Conservation (phyloP, 2,797 vertebrate species). For the Megalops cyprinoides region DNA sequence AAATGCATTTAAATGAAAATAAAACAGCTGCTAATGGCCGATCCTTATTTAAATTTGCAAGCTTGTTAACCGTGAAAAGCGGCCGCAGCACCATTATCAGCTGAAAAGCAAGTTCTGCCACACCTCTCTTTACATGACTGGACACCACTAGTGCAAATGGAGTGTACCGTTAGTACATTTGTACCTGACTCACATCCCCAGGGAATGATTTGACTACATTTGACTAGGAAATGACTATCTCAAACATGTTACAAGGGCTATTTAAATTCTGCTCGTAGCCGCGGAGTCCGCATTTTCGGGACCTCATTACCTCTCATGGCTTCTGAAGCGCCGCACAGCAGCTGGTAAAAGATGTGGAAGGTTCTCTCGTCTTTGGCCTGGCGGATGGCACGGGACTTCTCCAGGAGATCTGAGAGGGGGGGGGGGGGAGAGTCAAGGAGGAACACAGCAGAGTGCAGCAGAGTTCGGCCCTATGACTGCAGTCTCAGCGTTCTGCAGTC, state of each 20-base stretch:
- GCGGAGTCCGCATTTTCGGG: neutral
- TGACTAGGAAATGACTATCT: neutral
- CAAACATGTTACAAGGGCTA: neutral
- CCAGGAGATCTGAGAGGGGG: slow-evolving; percentile 85
- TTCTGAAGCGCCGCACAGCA: slow-evolving; percentile 82
- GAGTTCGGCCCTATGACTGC: neutral
- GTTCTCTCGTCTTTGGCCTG: slow-evolving; percentile 92
- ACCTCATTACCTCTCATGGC: slow-evolving; percentile 73
- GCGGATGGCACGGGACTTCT: slow-evolving; percentile 89
- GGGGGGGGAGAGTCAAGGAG: slow-evolving; percentile 50
- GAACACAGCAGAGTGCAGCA: neutral
- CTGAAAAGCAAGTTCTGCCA: neutral
- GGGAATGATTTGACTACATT: neutral
- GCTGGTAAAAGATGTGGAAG: slow-evolving; percentile 92
- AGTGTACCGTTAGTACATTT: neutral
- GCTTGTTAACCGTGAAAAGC: neutral
- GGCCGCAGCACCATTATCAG: neutral
- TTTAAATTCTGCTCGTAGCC: neutral
- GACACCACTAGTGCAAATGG: neutral
- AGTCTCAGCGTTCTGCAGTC: neutral
- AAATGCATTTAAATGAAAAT: neutral
- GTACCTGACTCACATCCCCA: neutral
- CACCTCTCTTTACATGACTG: neutral
- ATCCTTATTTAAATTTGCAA: neutral
- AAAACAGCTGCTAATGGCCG: neutral